These are phyloP conservation scores for Ondatra zibethicus DNA, from an alignment of 2,113 vertebrate genomes.

Conservation along the genomic window DNA sequence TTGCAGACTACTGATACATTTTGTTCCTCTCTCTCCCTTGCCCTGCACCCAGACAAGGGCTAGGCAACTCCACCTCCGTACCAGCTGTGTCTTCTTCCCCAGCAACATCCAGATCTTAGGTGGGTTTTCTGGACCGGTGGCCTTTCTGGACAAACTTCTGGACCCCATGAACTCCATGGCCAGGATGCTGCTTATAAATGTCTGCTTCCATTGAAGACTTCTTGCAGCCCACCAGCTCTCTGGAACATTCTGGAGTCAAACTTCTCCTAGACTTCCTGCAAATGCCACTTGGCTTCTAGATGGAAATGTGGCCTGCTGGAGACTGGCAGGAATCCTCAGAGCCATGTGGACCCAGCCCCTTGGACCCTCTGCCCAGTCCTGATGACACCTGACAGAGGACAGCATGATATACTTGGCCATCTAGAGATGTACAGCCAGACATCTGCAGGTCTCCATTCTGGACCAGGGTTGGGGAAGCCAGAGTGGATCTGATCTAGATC, in stretches of 20 bases:
- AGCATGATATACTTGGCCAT: background rate
- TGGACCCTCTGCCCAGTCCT: background rate
- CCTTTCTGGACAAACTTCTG: constrained; percentile 20
- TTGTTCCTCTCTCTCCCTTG: background rate
- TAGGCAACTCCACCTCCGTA: background rate
- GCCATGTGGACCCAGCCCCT: background rate
- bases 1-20: background rate
- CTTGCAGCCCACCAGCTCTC: constrained; percentile 7
- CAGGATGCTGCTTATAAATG: background rate
- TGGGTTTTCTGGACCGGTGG: background rate
- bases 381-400: background rate
- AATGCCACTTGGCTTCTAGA: background rate
- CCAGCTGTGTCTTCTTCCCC: background rate
- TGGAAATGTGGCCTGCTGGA: background rate
- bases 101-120: background rate
- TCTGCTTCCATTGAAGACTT: background rate
- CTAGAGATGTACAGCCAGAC: background rate
- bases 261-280: background rate
- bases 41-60: background rate
- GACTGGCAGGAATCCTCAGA: background rate
- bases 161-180: background rate
- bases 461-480: background rate
- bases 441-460: background rate
- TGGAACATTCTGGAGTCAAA: constrained; percentile 60
- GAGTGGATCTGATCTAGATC: background rate